Evolutionary conservation across 1,140 invertebrate genomes (phyloP), one percentile per base, ranked within the genome.

Genomic region (Druon quercuslanigerum): DNA sequence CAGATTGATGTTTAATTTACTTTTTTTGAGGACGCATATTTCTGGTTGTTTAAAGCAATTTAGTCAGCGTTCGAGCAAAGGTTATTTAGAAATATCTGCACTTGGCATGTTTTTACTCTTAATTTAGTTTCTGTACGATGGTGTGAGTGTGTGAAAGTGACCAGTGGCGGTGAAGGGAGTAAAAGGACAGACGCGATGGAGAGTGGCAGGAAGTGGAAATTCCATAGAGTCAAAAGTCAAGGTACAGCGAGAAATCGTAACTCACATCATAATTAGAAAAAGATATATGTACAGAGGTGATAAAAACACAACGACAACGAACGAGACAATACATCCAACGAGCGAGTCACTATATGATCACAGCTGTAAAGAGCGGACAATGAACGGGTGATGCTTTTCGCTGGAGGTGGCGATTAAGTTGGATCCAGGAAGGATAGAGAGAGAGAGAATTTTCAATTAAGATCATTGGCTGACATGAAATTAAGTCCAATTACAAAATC

Each of bases 311-410:
- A 90, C 86, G 90, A 91, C 87, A 91, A 91, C 90, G 89, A 91
- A 91, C 90, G 90, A 91, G 89, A 91, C 90, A 91, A 90, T 88
- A 91, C 90, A 91, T 91, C 88, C 88, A 91, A 91, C 89, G 90
- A 91, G 88, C 90, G 90, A 91, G 90, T 90, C 89, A 91, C 89
- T 91, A 91, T 90, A 90, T 91, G 88, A 87, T 91, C 86, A 91
- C 86, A 91, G 88, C 88, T 90, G 88, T 89, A 90, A 87, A 87
- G 87, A 87, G 87, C 88, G 83, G 85, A 84, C 78, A 81, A 78
- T 84, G 83, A 77, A 84, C 79, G 78, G 81, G 80, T 82, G 79
- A 82, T 82, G 81, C 82, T 79, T 81, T 82, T 82, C 78, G 79
- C 81, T 84, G 82, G 82, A 80, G 73, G 81, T 82, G 78, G 78